phyloP scores from a whole-genome alignment of 2,888 invertebrate species.

The Ypsolopha scabrella region DNA sequence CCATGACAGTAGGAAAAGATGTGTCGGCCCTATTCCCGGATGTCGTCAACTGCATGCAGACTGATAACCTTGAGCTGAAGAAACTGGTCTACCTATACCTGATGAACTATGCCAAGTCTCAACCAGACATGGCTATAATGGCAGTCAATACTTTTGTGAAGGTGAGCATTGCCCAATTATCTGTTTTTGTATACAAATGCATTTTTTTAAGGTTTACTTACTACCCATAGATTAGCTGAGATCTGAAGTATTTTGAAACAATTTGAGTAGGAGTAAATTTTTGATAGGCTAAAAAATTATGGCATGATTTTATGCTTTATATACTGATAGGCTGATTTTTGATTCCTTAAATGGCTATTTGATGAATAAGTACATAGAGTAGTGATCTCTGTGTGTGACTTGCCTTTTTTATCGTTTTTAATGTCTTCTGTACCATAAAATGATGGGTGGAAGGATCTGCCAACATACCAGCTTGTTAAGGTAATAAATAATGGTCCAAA shows the following conservation, averaged over 20 bases:
- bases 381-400: slow-evolving; percentile 60
- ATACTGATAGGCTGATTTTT: neutral
- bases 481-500: slow-evolving; percentile 54
- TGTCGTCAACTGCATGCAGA: slow-evolving; percentile 99
- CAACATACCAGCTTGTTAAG: slow-evolving; percentile 76
- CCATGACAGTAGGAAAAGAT: slow-evolving; percentile 99
- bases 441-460: slow-evolving; percentile 74
- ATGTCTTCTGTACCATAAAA: slow-evolving; percentile 65
- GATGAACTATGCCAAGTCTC: slow-evolving; percentile 99
- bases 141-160: slow-evolving; percentile 99
- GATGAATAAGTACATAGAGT: slow-evolving; percentile 11
- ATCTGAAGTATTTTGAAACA: neutral
- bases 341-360: no score
- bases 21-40: slow-evolving; percentile 98
- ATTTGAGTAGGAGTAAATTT: neutral
- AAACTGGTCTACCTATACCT: slow-evolving; percentile 98
- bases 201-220: neutral
- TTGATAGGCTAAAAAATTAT: no score
- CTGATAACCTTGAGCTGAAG: slow-evolving; percentile 98
- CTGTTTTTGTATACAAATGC: neutral
- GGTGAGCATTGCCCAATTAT: slow-evolving; percentile 67
- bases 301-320: no score
- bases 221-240: neutral
- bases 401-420: slow-evolving; percentile 65
- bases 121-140: slow-evolving; percentile 99